A percentile compares a stretch with the other conserved stretches of the same genome.
Conservation (phyloP, 2,888 invertebrate species). For the Sisyra terminalis region DNA sequence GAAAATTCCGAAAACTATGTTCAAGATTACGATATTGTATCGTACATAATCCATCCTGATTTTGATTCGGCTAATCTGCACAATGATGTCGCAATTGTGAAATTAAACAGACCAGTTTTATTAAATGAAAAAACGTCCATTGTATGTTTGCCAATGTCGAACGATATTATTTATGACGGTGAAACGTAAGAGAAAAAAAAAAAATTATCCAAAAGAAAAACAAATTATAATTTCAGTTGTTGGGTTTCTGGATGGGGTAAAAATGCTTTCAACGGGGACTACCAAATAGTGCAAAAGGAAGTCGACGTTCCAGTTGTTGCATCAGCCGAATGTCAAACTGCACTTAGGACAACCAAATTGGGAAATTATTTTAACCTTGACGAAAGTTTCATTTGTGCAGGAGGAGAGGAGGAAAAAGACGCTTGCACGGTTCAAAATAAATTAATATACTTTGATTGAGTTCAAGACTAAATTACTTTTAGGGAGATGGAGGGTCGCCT, state of each 20-base stretch:
- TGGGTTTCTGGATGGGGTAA: conserved; percentile 82
- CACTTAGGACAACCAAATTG: conserved; percentile 45
- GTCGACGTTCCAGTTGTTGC: conserved; percentile 55
- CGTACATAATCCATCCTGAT: conserved; percentile 31
- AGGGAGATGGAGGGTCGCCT: conserved; percentile 7
- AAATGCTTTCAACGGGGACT: conserved; percentile 40
- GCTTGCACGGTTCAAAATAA: conserved; percentile 49
- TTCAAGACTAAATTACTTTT: background rate
- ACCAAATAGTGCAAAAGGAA: conserved; percentile 18
- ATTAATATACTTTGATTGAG: background rate
- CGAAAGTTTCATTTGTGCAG: conserved; percentile 60
- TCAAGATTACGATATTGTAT: conserved; percentile 38
- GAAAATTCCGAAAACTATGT: conserved; percentile 45
- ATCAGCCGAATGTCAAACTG: conserved; percentile 40
- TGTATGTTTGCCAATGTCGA: conserved; percentile 37
- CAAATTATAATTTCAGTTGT: conserved; percentile 25
- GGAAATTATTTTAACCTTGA: conserved; percentile 41
- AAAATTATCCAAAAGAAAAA: background rate
- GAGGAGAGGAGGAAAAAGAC: conserved; percentile 59
- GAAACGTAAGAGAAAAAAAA: conserved; percentile 25
- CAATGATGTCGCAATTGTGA: conserved; percentile 68
- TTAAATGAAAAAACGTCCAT: conserved; percentile 39
- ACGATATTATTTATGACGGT: conserved; percentile 28
- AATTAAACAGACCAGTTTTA: conserved; percentile 40
- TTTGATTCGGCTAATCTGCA: conserved; percentile 56